phyloP scores from a whole-genome alignment of 2,888 invertebrate species.

The Lagria hirta region DNA sequence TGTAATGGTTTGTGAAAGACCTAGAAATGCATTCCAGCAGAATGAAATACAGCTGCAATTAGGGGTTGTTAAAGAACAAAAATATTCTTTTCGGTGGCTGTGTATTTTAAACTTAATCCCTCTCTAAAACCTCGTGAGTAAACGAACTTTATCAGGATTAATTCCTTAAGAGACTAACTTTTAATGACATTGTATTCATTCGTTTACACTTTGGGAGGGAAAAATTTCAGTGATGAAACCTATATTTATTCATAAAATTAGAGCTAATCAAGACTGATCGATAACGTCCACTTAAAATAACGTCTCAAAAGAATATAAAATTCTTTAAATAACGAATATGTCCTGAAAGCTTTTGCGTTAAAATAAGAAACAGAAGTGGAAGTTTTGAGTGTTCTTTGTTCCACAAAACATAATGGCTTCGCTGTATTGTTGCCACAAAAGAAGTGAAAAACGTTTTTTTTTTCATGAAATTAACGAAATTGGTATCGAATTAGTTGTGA shows the following conservation, averaged over 20 bases:
- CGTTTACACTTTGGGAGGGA: too few species aligned
- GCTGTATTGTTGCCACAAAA: constrained; percentile 19
- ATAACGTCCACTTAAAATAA: too few species aligned
- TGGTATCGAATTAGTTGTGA: constrained; percentile 16
- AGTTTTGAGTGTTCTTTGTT: constrained; percentile 21
- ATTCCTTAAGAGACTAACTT: constrained; percentile 5
- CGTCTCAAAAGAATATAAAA: constrained; percentile 3
- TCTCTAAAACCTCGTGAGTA: constrained; percentile 5
- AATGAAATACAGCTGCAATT: constrained; percentile 14
- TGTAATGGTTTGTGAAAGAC: constrained; percentile 20
- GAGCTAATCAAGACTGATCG: too few species aligned
- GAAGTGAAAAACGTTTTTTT: constrained; percentile 21
- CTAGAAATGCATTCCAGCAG: constrained; percentile 18
- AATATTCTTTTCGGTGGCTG: not conserved
- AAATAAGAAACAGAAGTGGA: constrained; percentile 17
- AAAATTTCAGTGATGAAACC: constrained; percentile 5
- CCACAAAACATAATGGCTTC: constrained; percentile 18
- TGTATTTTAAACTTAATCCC: constrained; percentile 8
- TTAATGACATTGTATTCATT: constrained; percentile 8
- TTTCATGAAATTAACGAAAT: constrained; percentile 10
- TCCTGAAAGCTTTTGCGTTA: constrained; percentile 4
- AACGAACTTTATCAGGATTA: constrained; percentile 14
- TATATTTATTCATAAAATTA: too few species aligned
- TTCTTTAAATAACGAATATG: constrained; percentile 7
- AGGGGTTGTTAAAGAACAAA: constrained; percentile 4